Evolutionary conservation across 2,888 invertebrate genomes (phyloP).

Genomic region (Torymus texanus): DNA sequence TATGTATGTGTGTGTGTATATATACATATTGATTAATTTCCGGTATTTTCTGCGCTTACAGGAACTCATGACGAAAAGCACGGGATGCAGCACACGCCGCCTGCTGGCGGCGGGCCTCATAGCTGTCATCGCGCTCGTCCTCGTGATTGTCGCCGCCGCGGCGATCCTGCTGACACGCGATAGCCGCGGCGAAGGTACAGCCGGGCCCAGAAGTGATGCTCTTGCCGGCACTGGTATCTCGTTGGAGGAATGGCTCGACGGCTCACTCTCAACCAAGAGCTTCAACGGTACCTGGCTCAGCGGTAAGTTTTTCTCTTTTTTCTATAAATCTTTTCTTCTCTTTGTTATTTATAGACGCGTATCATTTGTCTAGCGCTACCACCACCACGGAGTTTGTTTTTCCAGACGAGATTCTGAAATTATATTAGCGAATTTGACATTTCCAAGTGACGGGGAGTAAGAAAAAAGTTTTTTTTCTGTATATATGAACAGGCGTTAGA

Average conservation of each 20-base stretch:
- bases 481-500: too few relatives aligned
- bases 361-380: too few relatives aligned
- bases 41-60: conserved; percentile 5
- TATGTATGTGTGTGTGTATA: too few relatives aligned
- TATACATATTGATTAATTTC: too few relatives aligned
- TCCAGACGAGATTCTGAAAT: too few relatives aligned
- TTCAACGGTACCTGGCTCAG: conserved; percentile 91
- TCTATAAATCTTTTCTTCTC: too few relatives aligned
- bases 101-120: conserved; percentile 74
- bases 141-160: conserved; percentile 76
- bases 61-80: conserved; percentile 72
- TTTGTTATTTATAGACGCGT: too few relatives aligned
- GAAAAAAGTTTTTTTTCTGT: too few relatives aligned
- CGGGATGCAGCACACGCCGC: conserved; percentile 71
- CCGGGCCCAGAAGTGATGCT: conserved; percentile 59
- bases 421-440: too few relatives aligned
- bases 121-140: conserved; percentile 78
- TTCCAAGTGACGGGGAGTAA: too few relatives aligned
- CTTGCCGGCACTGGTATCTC: conserved; percentile 75
- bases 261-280: conserved; percentile 80
- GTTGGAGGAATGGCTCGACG: conserved; percentile 84
- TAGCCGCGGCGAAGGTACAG: conserved; percentile 63
- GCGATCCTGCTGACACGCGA: conserved; percentile 77
- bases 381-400: too few relatives aligned
- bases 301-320: conserved; percentile 76